Base-by-base conservation (phyloP, 2,888 invertebrate species). In the Neuroscelio doddi region DNA sequence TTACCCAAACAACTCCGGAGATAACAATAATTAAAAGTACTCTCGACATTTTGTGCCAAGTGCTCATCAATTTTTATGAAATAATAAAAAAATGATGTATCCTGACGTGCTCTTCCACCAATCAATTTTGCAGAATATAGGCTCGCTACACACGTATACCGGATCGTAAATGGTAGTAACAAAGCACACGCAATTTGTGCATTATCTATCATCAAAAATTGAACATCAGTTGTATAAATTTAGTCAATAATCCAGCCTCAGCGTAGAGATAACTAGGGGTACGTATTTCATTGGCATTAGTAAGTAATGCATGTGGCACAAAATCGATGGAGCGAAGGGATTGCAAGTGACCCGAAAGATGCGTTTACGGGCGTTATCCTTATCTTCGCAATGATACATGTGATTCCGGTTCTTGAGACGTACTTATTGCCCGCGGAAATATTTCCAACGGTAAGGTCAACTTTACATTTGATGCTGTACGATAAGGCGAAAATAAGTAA, bases 261-360 rank as follows among this genome's bases (percentile, higher is more conserved):
- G 55, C 49, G 49, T 30, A 29, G 47, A 61, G 61, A 62, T 53
- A 62, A 62, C 55, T 32, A 55, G 53, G 38, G 38, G 47, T 45
- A 45, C 44, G 61, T 61, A 53, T 53, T 53, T 49, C 42, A 44
- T 45, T 55, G 34, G 49, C 41, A 38, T 39, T 62, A 26, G 44
- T 49, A 62, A 62, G 49, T 32, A 62, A 50, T 62, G 24, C 49
- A 62, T 49, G 53, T 55, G 55, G 36, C 61, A 38, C 38, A 53
- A 53, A 53, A 61, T 61, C 61, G 61, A 61, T 61, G 46, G 39
- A 47, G 59, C 38, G 16, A 45, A 57, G 45, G 50, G 39, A 50
- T 50, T 44, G 52, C 41, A 36, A 42, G 32, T 52, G 52, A 61
- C 52, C 59, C 59, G 47, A 61, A 53, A 53, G 52, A 61, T 47